Base-by-base conservation (phyloP, 2,113 vertebrate genomes). In the Brachypodius melanocephalos region DNA sequence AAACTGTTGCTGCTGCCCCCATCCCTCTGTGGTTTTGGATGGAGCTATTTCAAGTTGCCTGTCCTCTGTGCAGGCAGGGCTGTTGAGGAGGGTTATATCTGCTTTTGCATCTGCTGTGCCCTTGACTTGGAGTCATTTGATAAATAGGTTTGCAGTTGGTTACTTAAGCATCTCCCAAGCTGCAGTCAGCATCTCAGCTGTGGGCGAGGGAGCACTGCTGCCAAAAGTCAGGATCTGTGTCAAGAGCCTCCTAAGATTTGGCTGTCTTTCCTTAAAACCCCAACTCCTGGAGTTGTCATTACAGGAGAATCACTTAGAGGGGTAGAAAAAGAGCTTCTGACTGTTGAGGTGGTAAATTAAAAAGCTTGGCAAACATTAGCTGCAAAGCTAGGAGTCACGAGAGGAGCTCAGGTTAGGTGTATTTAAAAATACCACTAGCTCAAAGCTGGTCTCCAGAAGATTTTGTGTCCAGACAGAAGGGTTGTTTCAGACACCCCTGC, bases 81-180 rank as follows among this genome's bases (percentile, higher is more conserved):
- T 38, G 73, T 58, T 74, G 38, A 12, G 55, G 29, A 86, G 69
- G n/a, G 48, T 59, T 81, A 1, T 71, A 73, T 68, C 90, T 85
- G 58, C 55, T 89, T 48, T 46, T 82, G 55, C 72, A 79, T 84
- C 75, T 9, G 10, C 58, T 0, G 7, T 96, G 92, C 82, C 82
- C 90, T 95, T 73, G 51, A 34, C 79, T 85, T 54, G 24, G 59
- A 85, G 29, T 62, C 6, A n/a, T 82, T 90, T 74, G 83, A 85
- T 88, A 91, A 93, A 79, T 88, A 73, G 85, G 71, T 92, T 88
- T 90, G 88, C 95, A 90, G 85, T 85, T 88, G 75, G 90, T 94
- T 85, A 83, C 55, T 91, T 88, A 49, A 94, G 92, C 82, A 80
- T 93, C 82, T 73, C 75, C 58, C 6, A 12, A 69, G 82, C 90